Evolutionary conservation across 2,888 invertebrate genomes (phyloP), one percentile per base, ranked within the genome.

Genomic region (Saturnia pavonia): DNA sequence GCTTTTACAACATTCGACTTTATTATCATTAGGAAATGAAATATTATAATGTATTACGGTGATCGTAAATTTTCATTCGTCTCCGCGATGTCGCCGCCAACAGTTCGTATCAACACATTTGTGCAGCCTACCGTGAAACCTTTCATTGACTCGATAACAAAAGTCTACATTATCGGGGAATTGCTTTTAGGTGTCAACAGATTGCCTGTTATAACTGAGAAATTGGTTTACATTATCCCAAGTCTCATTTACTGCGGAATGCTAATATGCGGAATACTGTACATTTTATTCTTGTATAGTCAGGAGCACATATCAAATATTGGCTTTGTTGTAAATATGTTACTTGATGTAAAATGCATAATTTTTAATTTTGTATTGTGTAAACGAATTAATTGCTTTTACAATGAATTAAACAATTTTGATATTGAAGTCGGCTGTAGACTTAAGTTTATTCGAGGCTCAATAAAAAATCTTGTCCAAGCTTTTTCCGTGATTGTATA

Each of bases 101-200:
- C 77, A 7, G 80, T 85, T 57, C 82, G 79, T 48, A 80, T 86
- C 25, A 88, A 89, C 69, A 85, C 85, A n/a, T 86, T 84, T 68
- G 73, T 88, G 14, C 73, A 79, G 70, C 74, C 77, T 69, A 75
- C 75, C 66, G 74, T 78, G 9, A 80, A 80, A 70, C 74, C 73
- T 0, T 79, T 78, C 63, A 74, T 87, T 40, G 89, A 89, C 71
- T 68, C 72, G 19, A 73, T 88, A 71, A 85, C 89, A 0, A 86
- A 85, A 72, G 72, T 82, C 0, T 86, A 84, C 66, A 79, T 88
- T 14, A 66, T 81, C 43, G 70, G 72, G 25, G 85, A 83, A 73
- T 68, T 80, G 11, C 43, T 78, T 25, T 72, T 85, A 4, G 89
- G 88, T 11, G 73, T 84, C 25, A 79, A 84, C 67, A 82, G 87